phyloP scores from a whole-genome alignment of 1,140 invertebrate genomes.

The Drepana arcuata region DNA sequence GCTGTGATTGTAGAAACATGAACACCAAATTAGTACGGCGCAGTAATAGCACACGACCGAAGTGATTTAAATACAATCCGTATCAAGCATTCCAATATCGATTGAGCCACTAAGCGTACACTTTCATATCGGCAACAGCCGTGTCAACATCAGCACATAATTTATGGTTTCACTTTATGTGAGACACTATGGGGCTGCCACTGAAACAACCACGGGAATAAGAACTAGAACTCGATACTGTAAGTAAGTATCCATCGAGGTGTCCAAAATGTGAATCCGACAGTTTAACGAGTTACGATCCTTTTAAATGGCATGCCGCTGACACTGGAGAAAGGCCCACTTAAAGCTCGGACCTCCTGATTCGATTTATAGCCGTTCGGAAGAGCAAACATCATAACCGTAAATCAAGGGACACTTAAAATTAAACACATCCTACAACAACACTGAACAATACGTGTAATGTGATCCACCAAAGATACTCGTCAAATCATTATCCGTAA shows the following conservation, averaged over 20 bases:
- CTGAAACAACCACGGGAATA: neutral
- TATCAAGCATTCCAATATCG: conserved; percentile 28
- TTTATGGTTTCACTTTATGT: conserved; percentile 45
- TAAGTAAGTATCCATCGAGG: conserved; percentile 15
- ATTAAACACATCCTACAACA: conserved; percentile 20
- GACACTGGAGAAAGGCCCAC: conserved; percentile 27
- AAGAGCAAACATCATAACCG: conserved; percentile 8
- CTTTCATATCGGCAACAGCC: conserved; percentile 34
- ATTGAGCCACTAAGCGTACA: conserved; percentile 31
- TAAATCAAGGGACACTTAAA: conserved; percentile 17
- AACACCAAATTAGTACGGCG: conserved; percentile 16
- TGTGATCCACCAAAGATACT: conserved; percentile 2
- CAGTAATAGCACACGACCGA: conserved; percentile 11
- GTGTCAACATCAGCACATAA: conserved; percentile 40
- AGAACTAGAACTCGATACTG: neutral
- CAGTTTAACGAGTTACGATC: conserved; percentile 30
- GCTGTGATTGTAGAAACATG: conserved; percentile 7
- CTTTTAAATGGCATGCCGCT: conserved; percentile 21
- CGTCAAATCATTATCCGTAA: conserved; percentile 10
- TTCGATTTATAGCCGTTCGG: conserved; percentile 11
- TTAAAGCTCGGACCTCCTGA: conserved; percentile 21
- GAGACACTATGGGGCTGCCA: neutral
- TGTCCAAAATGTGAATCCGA: conserved; percentile 17
- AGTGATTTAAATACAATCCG: conserved; percentile 29
- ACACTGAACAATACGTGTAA: conserved; percentile 8